These are phyloP conservation scores for Amblyteles armatorius DNA, from an alignment of 2,888 invertebrate genomes.

Conservation along the genomic window DNA sequence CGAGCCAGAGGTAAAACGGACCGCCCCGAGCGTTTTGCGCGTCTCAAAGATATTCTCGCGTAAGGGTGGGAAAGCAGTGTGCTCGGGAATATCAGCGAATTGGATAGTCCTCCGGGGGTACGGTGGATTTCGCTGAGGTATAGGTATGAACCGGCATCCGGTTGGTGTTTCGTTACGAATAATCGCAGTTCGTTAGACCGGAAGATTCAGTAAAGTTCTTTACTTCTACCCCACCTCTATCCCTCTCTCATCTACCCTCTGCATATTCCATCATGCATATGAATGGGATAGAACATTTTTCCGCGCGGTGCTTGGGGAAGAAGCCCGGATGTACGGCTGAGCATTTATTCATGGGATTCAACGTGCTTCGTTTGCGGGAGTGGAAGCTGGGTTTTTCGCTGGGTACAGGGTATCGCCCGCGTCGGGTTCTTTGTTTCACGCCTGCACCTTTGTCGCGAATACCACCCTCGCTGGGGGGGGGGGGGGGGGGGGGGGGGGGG, in stretches of 20 bases:
- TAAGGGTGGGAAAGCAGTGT: background rate
- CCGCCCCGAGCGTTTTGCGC: background rate
- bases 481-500: background rate
- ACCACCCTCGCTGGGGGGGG: background rate
- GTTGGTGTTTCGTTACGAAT: constrained; percentile 74
- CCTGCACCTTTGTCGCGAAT: constrained; percentile 61
- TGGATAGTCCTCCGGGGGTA: background rate
- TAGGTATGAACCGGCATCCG: constrained; percentile 57
- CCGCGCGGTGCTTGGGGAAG: constrained; percentile 59
- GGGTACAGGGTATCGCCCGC: constrained; percentile 42
- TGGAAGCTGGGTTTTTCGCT: constrained; percentile 52
- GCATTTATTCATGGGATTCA: constrained; percentile 70
- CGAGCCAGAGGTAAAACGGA: constrained; percentile 8
- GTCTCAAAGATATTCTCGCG: constrained; percentile 17
- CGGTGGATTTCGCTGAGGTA: constrained; percentile 24
- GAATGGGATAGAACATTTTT: constrained; percentile 75
- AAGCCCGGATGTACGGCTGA: constrained; percentile 68
- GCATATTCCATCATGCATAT: constrained; percentile 80
- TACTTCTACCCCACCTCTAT: constrained; percentile 25
- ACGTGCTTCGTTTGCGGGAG: constrained; percentile 67
- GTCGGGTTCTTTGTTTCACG: constrained; percentile 65
- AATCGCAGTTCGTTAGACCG: constrained; percentile 77
- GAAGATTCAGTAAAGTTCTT: constrained; percentile 64
- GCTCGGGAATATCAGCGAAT: background rate
- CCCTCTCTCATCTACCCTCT: constrained; percentile 62